Evolutionary conservation across 2,888 invertebrate species (phyloP).

Genomic region (Melanostoma scalare): DNA sequence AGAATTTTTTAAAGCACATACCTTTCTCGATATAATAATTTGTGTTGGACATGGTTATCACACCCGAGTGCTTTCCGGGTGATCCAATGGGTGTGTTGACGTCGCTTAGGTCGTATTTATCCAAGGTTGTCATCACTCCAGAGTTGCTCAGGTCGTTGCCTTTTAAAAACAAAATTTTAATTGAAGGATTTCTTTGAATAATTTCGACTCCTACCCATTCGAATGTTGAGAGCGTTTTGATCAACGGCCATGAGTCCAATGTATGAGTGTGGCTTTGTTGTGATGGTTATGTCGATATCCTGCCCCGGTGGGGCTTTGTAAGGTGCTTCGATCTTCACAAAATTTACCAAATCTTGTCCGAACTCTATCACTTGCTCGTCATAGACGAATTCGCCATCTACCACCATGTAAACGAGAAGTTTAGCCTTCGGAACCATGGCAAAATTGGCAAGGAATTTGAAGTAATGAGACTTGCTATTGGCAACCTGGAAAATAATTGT

Average conservation of each 20-base stretch:
- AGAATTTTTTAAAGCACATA: slow-evolving; percentile 36
- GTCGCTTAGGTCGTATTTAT: slow-evolving; percentile 78
- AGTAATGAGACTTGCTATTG: slow-evolving; percentile 78
- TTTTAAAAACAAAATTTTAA: slow-evolving; percentile 39
- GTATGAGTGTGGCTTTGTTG: slow-evolving; percentile 92
- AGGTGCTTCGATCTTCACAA: slow-evolving; percentile 87
- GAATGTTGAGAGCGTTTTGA: slow-evolving; percentile 88
- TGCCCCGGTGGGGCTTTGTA: slow-evolving; percentile 89
- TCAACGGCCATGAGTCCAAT: slow-evolving; percentile 95
- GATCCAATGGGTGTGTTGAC: slow-evolving; percentile 77
- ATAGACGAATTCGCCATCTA: slow-evolving; percentile 90
- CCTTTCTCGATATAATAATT: slow-evolving; percentile 78
- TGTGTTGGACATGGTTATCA: slow-evolving; percentile 80
- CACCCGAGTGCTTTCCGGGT: slow-evolving; percentile 80
- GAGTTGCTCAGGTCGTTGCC: slow-evolving; percentile 79
- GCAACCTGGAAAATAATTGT: slow-evolving; percentile 76
- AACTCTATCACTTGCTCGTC: slow-evolving; percentile 93
- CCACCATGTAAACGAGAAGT: slow-evolving; percentile 90
- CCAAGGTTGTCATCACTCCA: slow-evolving; percentile 78
- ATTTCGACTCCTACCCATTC: slow-evolving; percentile 84
- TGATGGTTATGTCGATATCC: slow-evolving; percentile 90
- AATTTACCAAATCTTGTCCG: slow-evolving; percentile 90
- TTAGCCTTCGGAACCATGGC: slow-evolving; percentile 94
- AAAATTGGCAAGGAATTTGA: slow-evolving; percentile 87
- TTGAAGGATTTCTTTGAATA: not conserved